phyloP scores from a whole-genome alignment of 1,140 invertebrate genomes.

The Proales similis region DNA sequence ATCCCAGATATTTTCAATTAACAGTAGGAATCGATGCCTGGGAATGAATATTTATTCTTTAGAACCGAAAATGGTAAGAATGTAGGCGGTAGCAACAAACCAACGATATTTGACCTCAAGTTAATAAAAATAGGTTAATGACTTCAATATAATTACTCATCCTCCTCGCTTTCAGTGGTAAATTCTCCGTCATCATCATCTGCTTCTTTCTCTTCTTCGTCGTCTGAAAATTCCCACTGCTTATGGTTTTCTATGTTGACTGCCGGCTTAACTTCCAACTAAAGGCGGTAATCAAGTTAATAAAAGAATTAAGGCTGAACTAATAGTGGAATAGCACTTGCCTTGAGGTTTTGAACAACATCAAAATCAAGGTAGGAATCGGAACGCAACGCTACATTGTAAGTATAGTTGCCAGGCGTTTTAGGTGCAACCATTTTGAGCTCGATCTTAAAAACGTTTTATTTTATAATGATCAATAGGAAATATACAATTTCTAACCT shows the following conservation, averaged over 20 bases:
- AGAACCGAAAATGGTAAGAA: neutral
- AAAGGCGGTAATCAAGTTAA: too few species aligned
- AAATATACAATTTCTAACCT: slow-evolving; percentile 36
- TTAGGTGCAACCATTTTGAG: slow-evolving; percentile 88
- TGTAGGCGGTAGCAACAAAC: neutral
- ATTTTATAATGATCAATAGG: neutral
- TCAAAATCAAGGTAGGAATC: slow-evolving; percentile 74
- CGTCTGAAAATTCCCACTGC: slow-evolving; percentile 37
- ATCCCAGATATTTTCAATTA: slow-evolving; percentile 32
- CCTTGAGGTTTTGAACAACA: slow-evolving; percentile 38
- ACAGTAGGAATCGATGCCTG: neutral
- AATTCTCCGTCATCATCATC: slow-evolving; percentile 19
- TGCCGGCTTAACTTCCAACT: slow-evolving; percentile 3
- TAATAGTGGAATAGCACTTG: neutral
- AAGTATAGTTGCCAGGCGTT: slow-evolving; percentile 83
- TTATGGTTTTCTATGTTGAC: slow-evolving; percentile 22
- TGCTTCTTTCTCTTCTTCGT: slow-evolving; percentile 19
- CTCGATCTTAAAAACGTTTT: slow-evolving; percentile 69
- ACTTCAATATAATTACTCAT: neutral
- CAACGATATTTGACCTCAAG: neutral
- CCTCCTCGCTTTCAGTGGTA: slow-evolving; percentile 18
- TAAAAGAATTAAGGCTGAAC: neutral
- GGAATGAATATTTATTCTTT: slow-evolving; percentile 11
- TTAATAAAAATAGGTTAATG: neutral
- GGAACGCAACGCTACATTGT: slow-evolving; percentile 82